Evolutionary conservation across 2,888 invertebrate species (phyloP).

Genomic region (Eumerus sabulonum): DNA sequence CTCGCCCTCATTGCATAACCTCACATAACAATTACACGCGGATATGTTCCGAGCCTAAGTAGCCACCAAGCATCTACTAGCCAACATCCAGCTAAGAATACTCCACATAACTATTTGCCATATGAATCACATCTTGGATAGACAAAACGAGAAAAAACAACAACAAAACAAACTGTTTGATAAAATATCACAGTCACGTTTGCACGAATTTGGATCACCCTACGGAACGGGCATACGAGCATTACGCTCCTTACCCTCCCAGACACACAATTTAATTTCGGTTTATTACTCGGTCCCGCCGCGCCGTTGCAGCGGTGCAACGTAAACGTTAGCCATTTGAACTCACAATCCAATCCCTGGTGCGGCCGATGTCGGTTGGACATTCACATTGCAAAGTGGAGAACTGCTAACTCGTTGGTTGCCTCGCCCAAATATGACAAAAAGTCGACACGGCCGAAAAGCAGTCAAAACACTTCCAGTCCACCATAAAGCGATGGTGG

Average conservation of each 20-base stretch:
- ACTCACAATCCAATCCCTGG: conserved; percentile 45
- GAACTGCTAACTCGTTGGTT: conserved; percentile 33
- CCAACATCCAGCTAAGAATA: conserved; percentile 46
- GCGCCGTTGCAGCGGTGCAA: conserved; percentile 1
- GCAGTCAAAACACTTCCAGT: conserved; percentile 66
- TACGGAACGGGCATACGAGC: conserved; percentile 54
- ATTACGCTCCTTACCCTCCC: conserved; percentile 48
- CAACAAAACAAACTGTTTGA: conserved; percentile 44
- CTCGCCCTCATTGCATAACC: conserved; percentile 54
- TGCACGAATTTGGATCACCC: conserved; percentile 69
- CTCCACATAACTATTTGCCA: conserved; percentile 45
- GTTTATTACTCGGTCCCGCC: conserved; percentile 41
- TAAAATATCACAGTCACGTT: conserved; percentile 69
- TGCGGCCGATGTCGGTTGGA: conserved; percentile 42
- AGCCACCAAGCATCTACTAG: conserved; percentile 42
- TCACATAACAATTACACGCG: conserved; percentile 66
- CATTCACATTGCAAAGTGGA: conserved; percentile 50
- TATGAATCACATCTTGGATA: conserved; percentile 50
- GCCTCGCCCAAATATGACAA: conserved; percentile 69
- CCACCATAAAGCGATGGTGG: conserved; percentile 27
- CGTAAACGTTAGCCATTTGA: conserved; percentile 52
- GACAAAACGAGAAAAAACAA: not conserved
- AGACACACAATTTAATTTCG: conserved; percentile 65
- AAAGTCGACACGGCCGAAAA: conserved; percentile 56
- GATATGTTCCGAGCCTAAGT: conserved; percentile 37